Base-by-base conservation (phyloP, 2,888 invertebrate genomes). In the Andrena flavipes region DNA sequence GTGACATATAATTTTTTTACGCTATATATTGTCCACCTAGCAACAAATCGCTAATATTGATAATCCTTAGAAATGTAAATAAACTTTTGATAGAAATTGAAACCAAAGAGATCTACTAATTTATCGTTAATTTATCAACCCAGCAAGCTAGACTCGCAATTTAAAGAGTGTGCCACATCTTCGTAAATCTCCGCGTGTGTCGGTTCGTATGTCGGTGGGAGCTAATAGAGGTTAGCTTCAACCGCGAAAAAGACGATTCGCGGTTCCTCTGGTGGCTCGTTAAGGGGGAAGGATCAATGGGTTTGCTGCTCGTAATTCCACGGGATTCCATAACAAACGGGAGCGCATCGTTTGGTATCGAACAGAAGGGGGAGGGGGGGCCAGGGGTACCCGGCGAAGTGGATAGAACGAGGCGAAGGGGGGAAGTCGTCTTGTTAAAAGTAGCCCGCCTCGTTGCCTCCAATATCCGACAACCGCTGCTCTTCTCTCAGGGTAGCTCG, bases 381-480 rank as follows among this genome's bases (percentile, higher is more conserved):
- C 16, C 78, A 65, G 76, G 72, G 84, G 79, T 79, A 80, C 81
- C 85, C 49, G 86, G 84, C 82, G 84, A 70, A 79, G 79, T 79
- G 73, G 81, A 74, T 75, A 13, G 62, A 49, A 63, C 29, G 68
- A 35, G 60, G 42, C 42, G 42, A 3, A 42, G 42, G 80, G 83
- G 75, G 81, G 84, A 75, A 86, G 89, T 88, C 88, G 88, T 92
- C 94, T 94, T 94, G 94, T 94, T 94, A 94, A 94, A 94, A 94
- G 92, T 93, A 92, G 89, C 92, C 91, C 89, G 94, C 92, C 92
- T 94, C 94, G 93, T 94, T 94, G 93, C 93, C 92, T 93, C 92
- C 93, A 90, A 93, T 93, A 94, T 93, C 92, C 91, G 90, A 85
- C 85, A 84, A 87, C 84, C 83, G 85, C 86, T 90, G 88, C 89